Base-by-base conservation (phyloP, 1,140 invertebrate genomes). In the Drosophila ohnishii region DNA sequence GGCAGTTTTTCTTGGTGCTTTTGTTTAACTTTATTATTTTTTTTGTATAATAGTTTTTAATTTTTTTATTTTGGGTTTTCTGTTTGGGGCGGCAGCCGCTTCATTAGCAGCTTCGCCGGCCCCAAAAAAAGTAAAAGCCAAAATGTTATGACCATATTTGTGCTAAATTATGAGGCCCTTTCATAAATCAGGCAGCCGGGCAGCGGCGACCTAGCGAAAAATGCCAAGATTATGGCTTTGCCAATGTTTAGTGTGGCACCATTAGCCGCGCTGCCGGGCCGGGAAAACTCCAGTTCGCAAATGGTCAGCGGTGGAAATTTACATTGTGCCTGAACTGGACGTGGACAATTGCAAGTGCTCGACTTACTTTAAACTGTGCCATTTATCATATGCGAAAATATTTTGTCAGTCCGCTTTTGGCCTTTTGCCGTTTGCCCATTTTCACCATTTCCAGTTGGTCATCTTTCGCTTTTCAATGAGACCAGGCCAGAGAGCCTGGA, bases 371-470 rank as follows among this genome's bases (percentile, higher is more conserved):
- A 90, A 83, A 83, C 79, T 86, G 77, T 90, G 81, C 79, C 87
- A 90, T 90, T 90, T 90, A 90, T 90, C 86, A 90, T 90, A 87
- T 75, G 86, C 50, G 81, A 66, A 87, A 65, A 78, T 77, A 85
- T 82, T 90, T 90, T 89, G 86, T 85, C 81, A 84, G 83, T 40
- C 80, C 80, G 72, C 71, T 67, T 87, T 87, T 86, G 72, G 83
- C 71, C 83, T 77, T 73, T 83, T 87, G 65, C 51, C 37, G 39
- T 60, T 64, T 51, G 32, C 39, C 64, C 78, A 88, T 87, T 87
- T 87, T 86, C 82, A 86, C 82, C 82, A 86, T 86, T 86, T 88
- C 73, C 56, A 76, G 75, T 75, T 76, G 69, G 69, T 53, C 69
- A 72, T 72, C 80, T 83, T 87, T 88, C 76, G 80, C 83, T 87